Evolutionary conservation across 2,113 vertebrate species (phyloP).

Genomic region (Passer domesticus): DNA sequence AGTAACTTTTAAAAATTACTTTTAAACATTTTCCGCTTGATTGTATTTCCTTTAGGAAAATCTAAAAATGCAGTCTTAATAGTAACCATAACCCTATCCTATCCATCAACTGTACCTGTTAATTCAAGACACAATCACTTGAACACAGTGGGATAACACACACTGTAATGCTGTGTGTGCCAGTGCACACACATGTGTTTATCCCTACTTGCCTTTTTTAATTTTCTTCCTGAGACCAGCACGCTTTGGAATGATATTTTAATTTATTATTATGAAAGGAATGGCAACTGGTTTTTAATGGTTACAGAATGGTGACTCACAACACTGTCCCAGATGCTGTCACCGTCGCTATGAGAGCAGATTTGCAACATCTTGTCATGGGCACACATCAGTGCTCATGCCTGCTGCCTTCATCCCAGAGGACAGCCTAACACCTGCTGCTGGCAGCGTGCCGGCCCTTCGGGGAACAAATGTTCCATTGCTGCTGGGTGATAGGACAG

Average conservation of each 20-base stretch:
- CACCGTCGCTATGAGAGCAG: conserved; percentile 73
- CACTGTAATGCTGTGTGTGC: background rate
- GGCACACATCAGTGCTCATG: conserved; percentile 85
- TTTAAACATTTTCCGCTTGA: background rate
- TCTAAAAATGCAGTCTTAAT: background rate
- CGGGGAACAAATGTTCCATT: conserved; percentile 80
- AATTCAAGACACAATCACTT: conserved; percentile 19
- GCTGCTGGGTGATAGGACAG: conserved; percentile 81
- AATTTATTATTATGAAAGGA: conserved; percentile 72
- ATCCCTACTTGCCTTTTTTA: background rate
- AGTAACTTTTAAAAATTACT: background rate
- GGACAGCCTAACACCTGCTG: conserved; percentile 89
- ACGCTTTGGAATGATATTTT: conserved; percentile 68
- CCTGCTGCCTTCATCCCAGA: conserved; percentile 84
- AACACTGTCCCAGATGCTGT: conserved; percentile 81
- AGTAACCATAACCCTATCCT: background rate
- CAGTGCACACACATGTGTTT: background rate
- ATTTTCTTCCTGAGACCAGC: conserved; percentile 38
- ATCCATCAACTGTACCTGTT: background rate
- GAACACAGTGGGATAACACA: background rate
- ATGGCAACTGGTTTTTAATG: conserved; percentile 79
- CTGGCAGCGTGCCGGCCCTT: conserved; percentile 81
- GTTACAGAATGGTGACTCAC: conserved; percentile 77
- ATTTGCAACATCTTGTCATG: conserved; percentile 85
- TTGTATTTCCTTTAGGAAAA: background rate